Conservation (phyloP, 2,113 vertebrate genomes). For the Salvelinus alpinus region DNA sequence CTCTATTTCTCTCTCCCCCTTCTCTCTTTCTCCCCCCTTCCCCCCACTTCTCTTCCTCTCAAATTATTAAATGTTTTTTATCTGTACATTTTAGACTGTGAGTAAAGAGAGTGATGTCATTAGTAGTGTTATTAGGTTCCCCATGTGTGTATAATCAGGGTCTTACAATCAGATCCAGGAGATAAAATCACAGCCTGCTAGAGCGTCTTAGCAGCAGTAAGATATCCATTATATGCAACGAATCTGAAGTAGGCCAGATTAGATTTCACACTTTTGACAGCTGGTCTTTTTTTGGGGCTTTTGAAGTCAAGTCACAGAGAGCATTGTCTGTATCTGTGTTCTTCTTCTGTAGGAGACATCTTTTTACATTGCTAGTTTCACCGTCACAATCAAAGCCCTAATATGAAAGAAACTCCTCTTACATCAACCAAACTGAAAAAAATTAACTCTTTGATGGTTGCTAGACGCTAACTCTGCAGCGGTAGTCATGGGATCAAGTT, state of each 20-base stretch:
- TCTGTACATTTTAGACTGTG: conserved; percentile 24
- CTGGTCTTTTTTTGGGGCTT: neutral
- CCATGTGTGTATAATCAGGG: conserved; percentile 27
- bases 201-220: conserved; percentile 30
- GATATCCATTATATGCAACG: conserved; percentile 52
- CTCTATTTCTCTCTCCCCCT: neutral
- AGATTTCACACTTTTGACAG: conserved; percentile 45
- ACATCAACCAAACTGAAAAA: conserved; percentile 26
- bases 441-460: conserved; percentile 40
- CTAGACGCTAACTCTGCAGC: conserved; percentile 26
- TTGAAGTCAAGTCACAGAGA: conserved; percentile 32
- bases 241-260: conserved; percentile 57
- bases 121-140: conserved; percentile 55
- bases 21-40: too few relatives aligned
- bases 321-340: neutral
- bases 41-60: neutral
- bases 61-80: conserved; percentile 7
- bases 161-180: too few relatives aligned
- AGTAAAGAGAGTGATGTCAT: conserved; percentile 40
- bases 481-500: conserved; percentile 19
- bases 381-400: conserved; percentile 41
- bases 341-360: conserved; percentile 29
- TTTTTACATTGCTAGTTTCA: conserved; percentile 17
- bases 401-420: conserved; percentile 17
- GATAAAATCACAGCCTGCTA: conserved; percentile 25